phyloP scores from a whole-genome alignment of 1,140 invertebrate species.

The Chelonus insularis region DNA sequence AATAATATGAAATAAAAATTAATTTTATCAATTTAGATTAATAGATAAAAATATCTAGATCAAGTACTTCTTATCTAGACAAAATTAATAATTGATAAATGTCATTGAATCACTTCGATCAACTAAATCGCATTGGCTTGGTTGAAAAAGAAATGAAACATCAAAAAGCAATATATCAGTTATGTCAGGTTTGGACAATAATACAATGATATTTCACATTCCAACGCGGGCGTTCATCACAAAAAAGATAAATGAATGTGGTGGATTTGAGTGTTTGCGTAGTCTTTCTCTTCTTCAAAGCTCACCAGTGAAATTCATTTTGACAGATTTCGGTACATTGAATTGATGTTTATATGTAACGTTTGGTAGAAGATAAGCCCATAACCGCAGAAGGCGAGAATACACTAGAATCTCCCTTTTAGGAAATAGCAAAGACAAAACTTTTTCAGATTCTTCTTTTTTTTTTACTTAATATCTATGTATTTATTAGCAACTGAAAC shows the following conservation, averaged over 20 bases:
- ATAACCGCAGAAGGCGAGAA: not conserved
- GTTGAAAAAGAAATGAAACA: conserved; percentile 21
- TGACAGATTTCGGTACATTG: conserved; percentile 61
- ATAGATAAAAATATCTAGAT: too few species aligned
- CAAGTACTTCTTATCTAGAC: too few species aligned
- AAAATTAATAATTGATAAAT: not conserved
- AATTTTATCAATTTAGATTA: too few species aligned
- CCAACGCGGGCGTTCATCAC: conserved; percentile 49
- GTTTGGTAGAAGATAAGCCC: conserved; percentile 49
- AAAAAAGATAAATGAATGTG: conserved; percentile 55
- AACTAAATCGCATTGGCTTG: conserved; percentile 15
- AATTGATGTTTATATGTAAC: conserved; percentile 59
- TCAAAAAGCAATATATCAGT: conserved; percentile 28
- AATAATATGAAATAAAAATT: too few species aligned
- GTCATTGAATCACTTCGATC: conserved; percentile 1
- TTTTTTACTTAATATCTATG: too few species aligned
- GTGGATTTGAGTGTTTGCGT: conserved; percentile 5
- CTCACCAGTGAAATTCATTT: conserved; percentile 58
- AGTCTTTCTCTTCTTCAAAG: not conserved
- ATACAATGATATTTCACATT: conserved; percentile 60
- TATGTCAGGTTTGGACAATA: conserved; percentile 42
- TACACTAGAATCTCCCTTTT: not conserved
- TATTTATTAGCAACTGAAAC: too few species aligned
- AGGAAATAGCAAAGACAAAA: too few species aligned
- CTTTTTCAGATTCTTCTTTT: too few species aligned